phyloP scores from a whole-genome alignment of 2,888 invertebrate genomes.

The Dendrolimus houi region DNA sequence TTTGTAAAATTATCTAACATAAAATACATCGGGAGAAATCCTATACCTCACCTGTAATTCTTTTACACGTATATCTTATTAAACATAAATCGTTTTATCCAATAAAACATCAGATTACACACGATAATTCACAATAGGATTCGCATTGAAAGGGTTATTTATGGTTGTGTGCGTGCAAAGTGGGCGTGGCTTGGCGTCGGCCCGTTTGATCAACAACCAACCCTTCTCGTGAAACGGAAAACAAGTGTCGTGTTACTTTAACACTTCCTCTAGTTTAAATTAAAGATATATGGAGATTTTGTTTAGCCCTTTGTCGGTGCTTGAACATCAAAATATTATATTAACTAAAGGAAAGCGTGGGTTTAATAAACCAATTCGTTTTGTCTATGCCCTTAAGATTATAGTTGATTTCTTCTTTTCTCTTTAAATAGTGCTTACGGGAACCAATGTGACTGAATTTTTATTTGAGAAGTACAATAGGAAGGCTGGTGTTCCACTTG shows the following conservation, averaged over 20 bases:
- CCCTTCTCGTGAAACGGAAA: conserved; percentile 18
- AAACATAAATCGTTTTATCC: no score
- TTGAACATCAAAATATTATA: not conserved
- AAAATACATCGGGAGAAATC: no score
- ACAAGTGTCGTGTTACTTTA: not conserved
- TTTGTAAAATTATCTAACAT: no score
- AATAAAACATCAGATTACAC: no score
- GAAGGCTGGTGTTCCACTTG: no score
- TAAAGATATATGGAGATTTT: not conserved
- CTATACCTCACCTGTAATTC: no score
- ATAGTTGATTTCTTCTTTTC: no score
- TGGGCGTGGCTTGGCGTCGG: conserved; percentile 22
- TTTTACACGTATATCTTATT: no score
- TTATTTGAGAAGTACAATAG: no score
- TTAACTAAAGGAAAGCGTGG: not conserved
- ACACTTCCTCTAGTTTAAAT: not conserved
- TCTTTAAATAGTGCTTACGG: no score
- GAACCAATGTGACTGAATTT: no score
- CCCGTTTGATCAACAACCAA: conserved; percentile 17
- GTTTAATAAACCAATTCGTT: not conserved
- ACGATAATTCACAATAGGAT: conserved; percentile 15
- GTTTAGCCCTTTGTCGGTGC: not conserved
- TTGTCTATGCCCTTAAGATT: no score
- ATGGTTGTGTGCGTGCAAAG: conserved; percentile 16
- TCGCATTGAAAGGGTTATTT: conserved; percentile 17